A percentile compares a stretch with the other conserved stretches of the same genome.
phyloP scores from a whole-genome alignment of 1,140 invertebrate genomes.

The Phortica variegata region DNA sequence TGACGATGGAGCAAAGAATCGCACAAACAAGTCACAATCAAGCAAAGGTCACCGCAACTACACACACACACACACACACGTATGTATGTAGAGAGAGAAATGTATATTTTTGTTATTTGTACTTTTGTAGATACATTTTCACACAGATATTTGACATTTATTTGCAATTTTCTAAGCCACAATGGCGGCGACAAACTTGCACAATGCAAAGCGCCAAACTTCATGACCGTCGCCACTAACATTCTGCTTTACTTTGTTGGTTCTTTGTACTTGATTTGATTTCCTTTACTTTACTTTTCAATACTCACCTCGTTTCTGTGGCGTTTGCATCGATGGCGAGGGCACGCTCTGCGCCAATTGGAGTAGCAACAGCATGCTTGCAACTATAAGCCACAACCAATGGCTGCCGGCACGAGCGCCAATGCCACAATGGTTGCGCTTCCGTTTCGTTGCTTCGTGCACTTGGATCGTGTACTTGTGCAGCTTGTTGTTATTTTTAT shows the following conservation, averaged over 20 bases:
- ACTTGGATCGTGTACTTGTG: constrained; percentile 14
- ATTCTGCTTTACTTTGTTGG: too few species aligned
- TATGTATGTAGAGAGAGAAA: constrained; percentile 25
- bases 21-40: constrained; percentile 43
- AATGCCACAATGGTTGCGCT: constrained; percentile 9
- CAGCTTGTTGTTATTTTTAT: neutral
- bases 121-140: neutral
- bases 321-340: constrained; percentile 47
- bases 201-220: neutral
- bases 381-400: constrained; percentile 21
- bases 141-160: constrained; percentile 34
- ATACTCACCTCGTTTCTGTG: constrained; percentile 49
- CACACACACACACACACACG: constrained; percentile 15
- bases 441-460: neutral
- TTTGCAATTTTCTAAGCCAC: constrained; percentile 42
- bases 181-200: neutral
- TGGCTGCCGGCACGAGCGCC: constrained; percentile 18
- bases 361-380: constrained; percentile 31
- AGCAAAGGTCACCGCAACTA: constrained; percentile 23
- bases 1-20: constrained; percentile 12
- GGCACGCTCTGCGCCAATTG: constrained; percentile 31
- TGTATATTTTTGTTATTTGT: constrained; percentile 46
- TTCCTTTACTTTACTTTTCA: neutral
- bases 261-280: neutral
- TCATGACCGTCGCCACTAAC: too few species aligned